These are phyloP conservation scores for Forficula auricularia DNA, from an alignment of 1,140 invertebrate genomes.

Conservation along the genomic window DNA sequence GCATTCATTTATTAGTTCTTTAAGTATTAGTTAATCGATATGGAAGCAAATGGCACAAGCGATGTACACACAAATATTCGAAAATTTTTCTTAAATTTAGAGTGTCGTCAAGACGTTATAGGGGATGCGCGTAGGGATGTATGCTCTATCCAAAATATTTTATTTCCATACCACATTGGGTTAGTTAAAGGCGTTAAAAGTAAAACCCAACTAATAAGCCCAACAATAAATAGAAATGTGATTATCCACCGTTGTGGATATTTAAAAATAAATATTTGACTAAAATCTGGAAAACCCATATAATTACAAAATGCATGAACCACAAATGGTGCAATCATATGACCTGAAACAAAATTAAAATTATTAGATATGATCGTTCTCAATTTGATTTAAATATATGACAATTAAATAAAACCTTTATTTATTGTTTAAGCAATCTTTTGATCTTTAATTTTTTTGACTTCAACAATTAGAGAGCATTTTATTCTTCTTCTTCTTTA, in stretches of 20 bases:
- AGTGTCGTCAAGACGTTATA: too few species aligned
- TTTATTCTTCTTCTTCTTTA: too few species aligned
- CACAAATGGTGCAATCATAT: slow-evolving; percentile 70
- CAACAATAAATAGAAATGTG: slow-evolving; percentile 52
- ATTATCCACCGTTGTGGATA: slow-evolving; percentile 40
- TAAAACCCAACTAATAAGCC: slow-evolving; percentile 58
- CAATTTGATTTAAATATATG: too few species aligned
- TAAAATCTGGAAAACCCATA: slow-evolving; percentile 85
- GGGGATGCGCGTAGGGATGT: too few species aligned
- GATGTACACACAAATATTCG: too few species aligned
- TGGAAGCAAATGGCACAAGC: too few species aligned
- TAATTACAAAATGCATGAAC: slow-evolving; percentile 90
- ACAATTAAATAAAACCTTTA: too few species aligned
- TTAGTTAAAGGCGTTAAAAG: slow-evolving; percentile 60
- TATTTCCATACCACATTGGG: slow-evolving; percentile 58
- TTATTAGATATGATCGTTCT: slow-evolving; percentile 3
- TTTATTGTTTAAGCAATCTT: too few species aligned
- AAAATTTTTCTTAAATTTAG: too few species aligned
- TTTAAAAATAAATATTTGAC: slow-evolving; percentile 51
- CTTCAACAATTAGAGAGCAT: too few species aligned
- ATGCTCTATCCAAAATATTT: slow-evolving; percentile 34
- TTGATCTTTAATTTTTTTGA: slow-evolving; percentile 3
- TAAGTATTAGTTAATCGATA: too few species aligned
- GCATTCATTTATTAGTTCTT: too few species aligned
- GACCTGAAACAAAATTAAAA: slow-evolving; percentile 39